phyloP scores from a whole-genome alignment of 2,797 vertebrate genomes.

The Xenopus petersii region DNA sequence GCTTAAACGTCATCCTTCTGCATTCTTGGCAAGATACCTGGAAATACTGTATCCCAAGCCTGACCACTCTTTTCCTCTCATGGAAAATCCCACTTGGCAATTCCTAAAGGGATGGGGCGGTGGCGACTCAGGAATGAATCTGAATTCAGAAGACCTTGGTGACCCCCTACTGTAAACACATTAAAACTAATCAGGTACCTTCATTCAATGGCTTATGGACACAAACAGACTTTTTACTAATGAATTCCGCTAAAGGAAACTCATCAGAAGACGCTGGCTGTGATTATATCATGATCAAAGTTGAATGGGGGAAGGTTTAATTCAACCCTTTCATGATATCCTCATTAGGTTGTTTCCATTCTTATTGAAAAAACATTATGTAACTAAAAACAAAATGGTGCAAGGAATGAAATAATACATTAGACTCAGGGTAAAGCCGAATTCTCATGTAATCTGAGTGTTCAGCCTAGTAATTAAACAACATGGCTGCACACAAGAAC shows the following conservation, averaged over 20 bases:
- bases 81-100: conserved; percentile 61
- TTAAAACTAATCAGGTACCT: conserved; percentile 15
- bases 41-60: conserved; percentile 62
- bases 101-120: conserved; percentile 38
- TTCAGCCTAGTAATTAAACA: too few species aligned
- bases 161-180: conserved; percentile 25
- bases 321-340: too few species aligned
- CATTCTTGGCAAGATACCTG: conserved; percentile 57
- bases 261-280: neutral
- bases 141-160: conserved; percentile 26
- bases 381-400: too few species aligned
- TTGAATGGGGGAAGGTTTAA: neutral
- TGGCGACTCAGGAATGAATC: conserved; percentile 48
- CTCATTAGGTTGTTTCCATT: too few species aligned
- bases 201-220: conserved; percentile 21
- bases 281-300: neutral
- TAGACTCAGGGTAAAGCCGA: too few species aligned
- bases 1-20: conserved; percentile 48
- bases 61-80: conserved; percentile 56
- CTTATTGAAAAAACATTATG: too few species aligned
- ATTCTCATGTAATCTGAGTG: too few species aligned
- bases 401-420: too few species aligned
- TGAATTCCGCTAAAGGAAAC: neutral
- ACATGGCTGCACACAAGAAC: too few species aligned
- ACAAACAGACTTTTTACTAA: conserved; percentile 20